Conservation (phyloP, 2,888 invertebrate genomes). For the Hemithea aestivaria region DNA sequence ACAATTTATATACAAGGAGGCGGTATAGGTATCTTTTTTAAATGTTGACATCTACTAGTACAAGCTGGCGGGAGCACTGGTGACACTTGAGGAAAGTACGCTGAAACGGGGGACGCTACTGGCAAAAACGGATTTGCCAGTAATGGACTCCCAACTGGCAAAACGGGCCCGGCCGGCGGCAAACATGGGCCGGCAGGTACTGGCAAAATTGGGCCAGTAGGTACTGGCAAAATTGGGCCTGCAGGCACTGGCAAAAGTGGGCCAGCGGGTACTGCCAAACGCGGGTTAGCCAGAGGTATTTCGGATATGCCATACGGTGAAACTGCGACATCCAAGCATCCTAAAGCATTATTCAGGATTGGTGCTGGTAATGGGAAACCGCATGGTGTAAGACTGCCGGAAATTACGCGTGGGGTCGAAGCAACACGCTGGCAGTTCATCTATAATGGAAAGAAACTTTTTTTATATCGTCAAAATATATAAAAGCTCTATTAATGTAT, state of each 20-base stretch:
- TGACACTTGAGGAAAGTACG: conserved; percentile 31
- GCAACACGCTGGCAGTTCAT: conserved; percentile 1
- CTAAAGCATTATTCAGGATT: conserved; percentile 1
- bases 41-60: conserved; percentile 39
- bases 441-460: conserved; percentile 7
- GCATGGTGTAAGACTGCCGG: conserved; percentile 2
- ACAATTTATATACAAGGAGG: conserved; percentile 49
- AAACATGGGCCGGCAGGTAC: not conserved
- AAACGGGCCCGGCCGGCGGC: conserved; percentile 2
- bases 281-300: conserved; percentile 3
- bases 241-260: not conserved
- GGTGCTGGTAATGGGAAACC: not conserved
- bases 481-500: no score
- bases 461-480: no score
- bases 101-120: conserved; percentile 47
- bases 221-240: not conserved
- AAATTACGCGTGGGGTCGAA: not conserved
- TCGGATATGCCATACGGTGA: conserved; percentile 7
- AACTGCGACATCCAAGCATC: conserved; percentile 5
- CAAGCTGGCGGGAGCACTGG: conserved; percentile 37
- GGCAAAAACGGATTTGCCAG: conserved; percentile 42
- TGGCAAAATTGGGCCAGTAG: not conserved
- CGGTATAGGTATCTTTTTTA: conserved; percentile 56
- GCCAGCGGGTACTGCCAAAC: not conserved
- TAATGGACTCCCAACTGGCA: not conserved